Base-by-base conservation (phyloP, 2,888 invertebrate genomes). In the Nycteola revayana region DNA sequence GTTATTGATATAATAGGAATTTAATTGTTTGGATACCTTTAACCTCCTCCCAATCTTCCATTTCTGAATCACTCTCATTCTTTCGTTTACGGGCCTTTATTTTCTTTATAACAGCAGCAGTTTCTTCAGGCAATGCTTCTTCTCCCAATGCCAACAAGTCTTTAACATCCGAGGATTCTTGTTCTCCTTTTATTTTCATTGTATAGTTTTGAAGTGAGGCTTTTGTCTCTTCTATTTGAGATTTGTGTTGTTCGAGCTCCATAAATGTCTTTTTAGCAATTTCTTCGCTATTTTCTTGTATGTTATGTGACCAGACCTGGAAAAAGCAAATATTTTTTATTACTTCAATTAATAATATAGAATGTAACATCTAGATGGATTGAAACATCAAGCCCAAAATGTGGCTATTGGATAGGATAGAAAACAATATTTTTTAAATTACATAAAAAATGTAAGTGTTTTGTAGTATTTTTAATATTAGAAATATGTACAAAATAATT, bases 11-110 rank as follows among this genome's bases (percentile, higher is more conserved):
- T 5, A 21, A 21, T 7, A 21, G 7, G 7, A 21, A 21, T n/a
- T 5, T 21, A n/a, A 21, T 21, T 21, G 7, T 5, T 17, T n/a
- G n/a, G n/a, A n/a, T 80, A 82, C 91, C 91, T 79, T 92, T 91
- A 29, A 95, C 94, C 86, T 94, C 94, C 68, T 94, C 94, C 91
- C 93, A 94, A 64, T 93, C 91, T 49, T 92, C 93, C 31, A 92
- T 87, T 59, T 94, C 94, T 1, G 92, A 92, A 28, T 92, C 92
- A 55, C 90, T 91, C 11, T 78, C 75, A 50, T 70, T 55, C 52
- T 61, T 71, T 1, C 26, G 42, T 35, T 60, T 78, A 60, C 68
- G 70, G n/a, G 42, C 43, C 38, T 69, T 75, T 1, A 36, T 36
- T 57, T 70, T 70, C 29, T 75, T 77, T 32, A 60, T 64, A 9